Evolutionary conservation across 2,113 vertebrate species (phyloP), one percentile per base, ranked within the genome.

Genomic region (Engystomops pustulosus): DNA sequence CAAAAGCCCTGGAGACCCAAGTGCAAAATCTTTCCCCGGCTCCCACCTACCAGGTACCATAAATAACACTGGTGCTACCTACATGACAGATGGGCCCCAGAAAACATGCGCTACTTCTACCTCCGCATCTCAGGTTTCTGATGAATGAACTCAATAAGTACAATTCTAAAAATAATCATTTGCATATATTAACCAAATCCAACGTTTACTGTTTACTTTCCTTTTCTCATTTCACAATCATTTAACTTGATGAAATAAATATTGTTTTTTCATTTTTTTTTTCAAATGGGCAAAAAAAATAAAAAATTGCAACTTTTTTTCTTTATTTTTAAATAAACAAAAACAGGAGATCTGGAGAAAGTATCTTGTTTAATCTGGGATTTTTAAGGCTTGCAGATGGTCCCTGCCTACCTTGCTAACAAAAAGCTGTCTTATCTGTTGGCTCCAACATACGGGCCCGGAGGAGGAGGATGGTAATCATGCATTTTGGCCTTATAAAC

Each of bases 321-420:
- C 20, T 36, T 32, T n/a, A n/a, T n/a, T n/a, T 69, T 6, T 20
- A 9, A 67, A 38, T 76, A 76, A 84, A 68, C 44, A 77, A 51
- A 53, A 68, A 67, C 65, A 53, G 69, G 27, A 41, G 7, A 3
- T 74, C 81, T 85, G 74, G 45, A 88, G 78, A 85, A 8, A 5
- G 62, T 83, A 79, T 74, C 86, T 86, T 88, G 65, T 83, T 87
- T 90, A 79, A 74, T 89, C 60, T 86, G 81, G 65, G 62, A 71
- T 87, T 89, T 87, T 85, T 82, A 83, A 86, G 87, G 58, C 87
- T 87, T 89, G 38, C 85, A 89, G 84, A 87, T 90, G 87, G 20
- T 86, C 86, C 86, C 82, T 89, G 81, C 80, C 86, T 86, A 88
- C 84, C 51, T 88, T 81, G 49, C 72, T 8, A 25, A 0, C 81